Conservation (phyloP, 2,797 vertebrate genomes). For the Synaphobranchus kaupii region DNA sequence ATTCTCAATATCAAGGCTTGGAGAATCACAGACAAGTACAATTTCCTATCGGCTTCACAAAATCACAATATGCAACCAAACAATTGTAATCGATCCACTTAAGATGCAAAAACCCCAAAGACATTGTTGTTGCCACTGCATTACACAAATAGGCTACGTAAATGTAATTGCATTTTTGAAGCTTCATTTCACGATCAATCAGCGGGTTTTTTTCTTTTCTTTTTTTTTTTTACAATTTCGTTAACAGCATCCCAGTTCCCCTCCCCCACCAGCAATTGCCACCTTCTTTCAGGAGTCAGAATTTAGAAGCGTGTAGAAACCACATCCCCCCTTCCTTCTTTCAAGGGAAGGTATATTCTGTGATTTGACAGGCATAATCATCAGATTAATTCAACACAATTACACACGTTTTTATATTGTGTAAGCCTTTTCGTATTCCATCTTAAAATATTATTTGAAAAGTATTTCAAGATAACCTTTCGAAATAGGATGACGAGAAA, state of each 20-base stretch:
- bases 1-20: neutral
- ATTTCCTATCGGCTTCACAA: neutral
- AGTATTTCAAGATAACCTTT: neutral
- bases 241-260: neutral
- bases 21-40: neutral
- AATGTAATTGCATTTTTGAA: neutral
- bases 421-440: neutral
- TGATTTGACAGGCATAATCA: neutral
- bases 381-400: neutral
- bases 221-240: neutral
- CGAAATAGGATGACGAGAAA: neutral
- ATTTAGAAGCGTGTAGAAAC: neutral
- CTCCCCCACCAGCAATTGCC: neutral
- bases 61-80: neutral
- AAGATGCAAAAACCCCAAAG: neutral
- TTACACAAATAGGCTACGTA: neutral
- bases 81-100: neutral
- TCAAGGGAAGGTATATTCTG: neutral
- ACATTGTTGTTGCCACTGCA: neutral
- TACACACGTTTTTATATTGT: neutral
- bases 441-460: neutral
- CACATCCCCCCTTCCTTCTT: neutral
- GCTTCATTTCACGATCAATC: neutral
- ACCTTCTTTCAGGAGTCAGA: neutral
- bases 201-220: neutral